Conservation (phyloP, 2,888 invertebrate genomes). For the Labia minor region DNA sequence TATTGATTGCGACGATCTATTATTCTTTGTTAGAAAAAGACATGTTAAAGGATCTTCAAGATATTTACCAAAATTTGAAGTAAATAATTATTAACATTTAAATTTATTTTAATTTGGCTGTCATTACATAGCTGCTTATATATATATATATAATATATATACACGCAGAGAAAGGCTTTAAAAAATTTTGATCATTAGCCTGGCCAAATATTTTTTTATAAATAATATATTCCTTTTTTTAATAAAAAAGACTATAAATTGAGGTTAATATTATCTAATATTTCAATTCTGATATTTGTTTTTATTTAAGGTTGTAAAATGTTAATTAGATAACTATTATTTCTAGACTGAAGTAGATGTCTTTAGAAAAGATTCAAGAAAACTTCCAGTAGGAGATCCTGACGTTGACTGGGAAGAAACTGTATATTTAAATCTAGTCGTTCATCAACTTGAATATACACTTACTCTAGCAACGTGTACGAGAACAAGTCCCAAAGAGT, state of each 20-base stretch:
- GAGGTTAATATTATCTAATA: too few relatives aligned
- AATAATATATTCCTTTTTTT: too few relatives aligned
- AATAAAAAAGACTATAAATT: too few relatives aligned
- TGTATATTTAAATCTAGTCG: conserved; percentile 91
- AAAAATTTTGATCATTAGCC: too few relatives aligned
- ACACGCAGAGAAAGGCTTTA: too few relatives aligned
- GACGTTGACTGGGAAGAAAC: conserved; percentile 99
- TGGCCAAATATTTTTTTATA: too few relatives aligned
- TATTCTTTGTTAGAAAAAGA: conserved; percentile 90
- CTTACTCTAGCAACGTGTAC: conserved; percentile 96
- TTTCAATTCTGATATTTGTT: too few relatives aligned
- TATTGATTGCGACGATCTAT: conserved; percentile 84
- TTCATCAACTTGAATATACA: conserved; percentile 98
- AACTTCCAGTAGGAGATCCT: conserved; percentile 90
- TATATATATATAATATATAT: too few relatives aligned
- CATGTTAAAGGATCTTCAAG: conserved; percentile 79
- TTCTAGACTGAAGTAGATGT: conserved; percentile 88
- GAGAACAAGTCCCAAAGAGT: conserved; percentile 90
- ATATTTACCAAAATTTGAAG: conserved; percentile 82
- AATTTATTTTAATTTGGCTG: conserved; percentile 23
- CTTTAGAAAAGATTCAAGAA: conserved; percentile 92
- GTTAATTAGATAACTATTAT: too few relatives aligned
- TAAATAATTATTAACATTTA: too few relatives aligned
- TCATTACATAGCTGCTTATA: too few relatives aligned
- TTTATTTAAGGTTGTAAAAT: too few relatives aligned